Base-by-base conservation (phyloP, 92 coral and sea anemone genomes). In the Phenganax stokvisi region DNA sequence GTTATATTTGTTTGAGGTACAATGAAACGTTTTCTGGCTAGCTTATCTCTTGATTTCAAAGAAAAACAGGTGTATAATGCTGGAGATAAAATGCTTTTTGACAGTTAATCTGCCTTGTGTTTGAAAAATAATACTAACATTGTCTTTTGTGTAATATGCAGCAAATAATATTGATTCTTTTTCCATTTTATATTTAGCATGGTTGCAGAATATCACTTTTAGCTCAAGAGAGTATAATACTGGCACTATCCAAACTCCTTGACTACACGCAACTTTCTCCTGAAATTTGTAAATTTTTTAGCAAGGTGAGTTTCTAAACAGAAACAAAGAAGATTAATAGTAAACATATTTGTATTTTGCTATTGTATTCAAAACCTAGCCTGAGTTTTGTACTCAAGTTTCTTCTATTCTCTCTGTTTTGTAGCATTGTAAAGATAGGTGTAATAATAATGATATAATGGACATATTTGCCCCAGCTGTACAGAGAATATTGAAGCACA, bases 201-300 rank as follows among this genome's bases (percentile, higher is more conserved):
- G 87, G 88, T 65, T 85, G 90, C 67, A 85, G 88, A 82, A 91
- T 90, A 76, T 76, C 93, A 66, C 89, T 91, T 71, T 82, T 85
- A 57, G 96, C 91, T 51, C 97, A 93, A 86, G 96, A 93, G 79
- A 86, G 86, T 51, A 72, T 93, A 30, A 93, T 93, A 30, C 86
- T 91, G 85, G 92, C 99, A 17, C 89, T 96, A 57, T 93, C 99
- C 20, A 97, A 93, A 9, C 92, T 96, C 20, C 81, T 96, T 84
- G 99, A 96, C 79, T 96, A 96, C 82, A 90, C 92, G 51, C 99
- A 96, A 59, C 99, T 97, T 8, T 96, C 99, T 6, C 99, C 99
- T 7, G 99, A 96, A 89, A 97, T 96, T 54, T 96, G 99, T 84
- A 87, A 90, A 59, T 96, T 96, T 87, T 96, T 96, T 84, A 81